Evolutionary conservation across 35 echinoderm and acorn worm species (phyloP), one percentile per base, ranked within the genome.

Genomic region (Ophioderma brevispina): DNA sequence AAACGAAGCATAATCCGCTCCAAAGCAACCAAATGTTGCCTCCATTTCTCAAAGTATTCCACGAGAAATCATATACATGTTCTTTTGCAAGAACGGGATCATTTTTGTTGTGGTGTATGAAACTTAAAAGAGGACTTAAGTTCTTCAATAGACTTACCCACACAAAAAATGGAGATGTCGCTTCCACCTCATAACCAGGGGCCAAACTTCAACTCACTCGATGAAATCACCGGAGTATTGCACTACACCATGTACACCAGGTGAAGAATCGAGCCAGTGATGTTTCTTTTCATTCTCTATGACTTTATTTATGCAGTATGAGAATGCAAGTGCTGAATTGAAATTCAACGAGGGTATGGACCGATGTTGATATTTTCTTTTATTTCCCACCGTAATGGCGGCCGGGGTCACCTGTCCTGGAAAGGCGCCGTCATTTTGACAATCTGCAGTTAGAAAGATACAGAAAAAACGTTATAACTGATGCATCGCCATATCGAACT

Each of bases 301-400:
- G 59, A 70, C 59, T 70, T 18, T 25, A 30, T 70, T 70, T 25
- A 3, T 70, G 59, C n/a, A 70, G 59, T 25, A 25, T 18, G 59
- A 70, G 59, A 30, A 70, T 70, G 59, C 15, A 70, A 25, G 59
- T 70, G 41, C 28, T 70, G 59, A 70, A 70, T 70, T 70, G 59
- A 70, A 25, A 13, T 70, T 70, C 59, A 70, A 70, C 59, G 28
- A 25, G 59, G 59, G 2, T 70, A 25, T 70, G 59, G 59, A 70
- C 59, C 59, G 15, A 25, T 70, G 59, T 70, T 70, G 59, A 70
- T 70, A 25, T 70, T 70, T 70, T 70, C 59, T 6, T 70, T 70
- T 18, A 70, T 46, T 70, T 70, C 59, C 59, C 59, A 70, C 59
- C 59, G 59, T 70, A 70, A 70, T 70, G 59, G 59, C 59, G 59